phyloP scores from a whole-genome alignment of 1,140 invertebrate species.

The Macrostomum lignano region DNA sequence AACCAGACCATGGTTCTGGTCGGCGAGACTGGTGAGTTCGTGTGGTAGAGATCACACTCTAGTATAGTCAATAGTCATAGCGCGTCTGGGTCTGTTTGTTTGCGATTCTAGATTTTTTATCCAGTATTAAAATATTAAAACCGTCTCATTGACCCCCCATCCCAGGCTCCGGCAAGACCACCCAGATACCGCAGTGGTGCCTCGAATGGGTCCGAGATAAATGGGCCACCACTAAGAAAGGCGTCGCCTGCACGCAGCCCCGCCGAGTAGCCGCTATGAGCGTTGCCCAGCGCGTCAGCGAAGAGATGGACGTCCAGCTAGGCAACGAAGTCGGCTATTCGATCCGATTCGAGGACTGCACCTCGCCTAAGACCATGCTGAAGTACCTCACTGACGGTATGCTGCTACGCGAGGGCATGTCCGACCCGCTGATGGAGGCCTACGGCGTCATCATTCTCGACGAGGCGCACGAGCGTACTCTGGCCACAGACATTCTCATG shows the following conservation, averaged over 20 bases:
- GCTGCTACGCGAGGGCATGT: constrained; percentile 93
- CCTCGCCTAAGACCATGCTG: constrained; percentile 59
- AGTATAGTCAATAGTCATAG: too few relatives aligned
- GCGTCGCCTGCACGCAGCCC: constrained; percentile 86
- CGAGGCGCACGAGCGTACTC: constrained; percentile 89
- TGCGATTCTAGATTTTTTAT: too few relatives aligned
- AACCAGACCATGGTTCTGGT: constrained; percentile 73
- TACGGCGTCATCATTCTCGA: constrained; percentile 80
- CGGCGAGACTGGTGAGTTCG: constrained; percentile 53
- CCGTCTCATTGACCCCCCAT: too few relatives aligned
- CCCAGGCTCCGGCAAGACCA: constrained; percentile 87
- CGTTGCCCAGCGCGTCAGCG: constrained; percentile 79
- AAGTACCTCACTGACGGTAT: constrained; percentile 96
- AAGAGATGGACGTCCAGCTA: constrained; percentile 89
- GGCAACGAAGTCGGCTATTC: constrained; percentile 96
- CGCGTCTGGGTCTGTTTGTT: too few relatives aligned
- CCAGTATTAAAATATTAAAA: too few relatives aligned
- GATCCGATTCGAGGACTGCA: constrained; percentile 97
- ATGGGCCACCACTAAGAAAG: constrained; percentile 36
- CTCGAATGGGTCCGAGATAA: constrained; percentile 48
- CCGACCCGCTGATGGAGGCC: constrained; percentile 75
- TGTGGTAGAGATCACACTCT: too few relatives aligned
- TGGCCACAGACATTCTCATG: constrained; percentile 96
- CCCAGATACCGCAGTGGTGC: constrained; percentile 50
- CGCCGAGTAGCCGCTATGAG: constrained; percentile 92